phyloP scores from a whole-genome alignment of 1,140 invertebrate genomes.

The Palaemon carinicauda region DNA sequence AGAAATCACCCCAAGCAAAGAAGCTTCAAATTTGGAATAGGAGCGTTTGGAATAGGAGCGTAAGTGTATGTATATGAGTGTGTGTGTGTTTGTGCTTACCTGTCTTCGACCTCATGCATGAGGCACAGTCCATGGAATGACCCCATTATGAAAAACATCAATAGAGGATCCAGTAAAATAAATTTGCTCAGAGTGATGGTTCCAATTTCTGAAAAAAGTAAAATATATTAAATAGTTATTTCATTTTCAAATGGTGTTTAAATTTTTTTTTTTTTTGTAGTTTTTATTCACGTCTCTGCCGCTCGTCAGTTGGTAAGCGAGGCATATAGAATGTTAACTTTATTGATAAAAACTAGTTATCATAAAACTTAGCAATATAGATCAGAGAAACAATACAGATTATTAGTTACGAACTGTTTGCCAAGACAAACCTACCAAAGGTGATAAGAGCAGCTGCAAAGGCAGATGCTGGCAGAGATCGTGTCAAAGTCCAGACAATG shows the following conservation, averaged over 20 bases:
- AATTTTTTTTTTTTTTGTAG: background rate
- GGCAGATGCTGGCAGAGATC: slow-evolving; percentile 64
- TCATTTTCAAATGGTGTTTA: background rate
- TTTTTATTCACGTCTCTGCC: no score
- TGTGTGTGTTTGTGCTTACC: slow-evolving; percentile 25
- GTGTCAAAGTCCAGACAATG: slow-evolving; percentile 65
- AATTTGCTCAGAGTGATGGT: slow-evolving; percentile 66
- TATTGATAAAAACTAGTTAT: no score
- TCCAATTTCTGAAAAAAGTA: slow-evolving; percentile 65
- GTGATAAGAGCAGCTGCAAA: slow-evolving; percentile 65
- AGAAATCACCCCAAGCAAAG: no score
- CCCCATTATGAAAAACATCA: slow-evolving; percentile 68
- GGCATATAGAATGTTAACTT: no score
- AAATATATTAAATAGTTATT: background rate
- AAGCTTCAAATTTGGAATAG: no score
- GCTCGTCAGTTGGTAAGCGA: no score
- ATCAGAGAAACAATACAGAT: no score
- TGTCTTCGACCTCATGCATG: slow-evolving; percentile 49
- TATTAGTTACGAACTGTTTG: no score
- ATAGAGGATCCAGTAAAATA: slow-evolving; percentile 67
- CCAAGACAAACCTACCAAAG: slow-evolving; percentile 66
- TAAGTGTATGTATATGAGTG: no score
- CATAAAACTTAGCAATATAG: no score
- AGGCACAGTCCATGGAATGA: slow-evolving; percentile 62
- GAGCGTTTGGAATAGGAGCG: no score